Conservation (phyloP, 2,113 vertebrate species). For the Oenanthe oenanthe region DNA sequence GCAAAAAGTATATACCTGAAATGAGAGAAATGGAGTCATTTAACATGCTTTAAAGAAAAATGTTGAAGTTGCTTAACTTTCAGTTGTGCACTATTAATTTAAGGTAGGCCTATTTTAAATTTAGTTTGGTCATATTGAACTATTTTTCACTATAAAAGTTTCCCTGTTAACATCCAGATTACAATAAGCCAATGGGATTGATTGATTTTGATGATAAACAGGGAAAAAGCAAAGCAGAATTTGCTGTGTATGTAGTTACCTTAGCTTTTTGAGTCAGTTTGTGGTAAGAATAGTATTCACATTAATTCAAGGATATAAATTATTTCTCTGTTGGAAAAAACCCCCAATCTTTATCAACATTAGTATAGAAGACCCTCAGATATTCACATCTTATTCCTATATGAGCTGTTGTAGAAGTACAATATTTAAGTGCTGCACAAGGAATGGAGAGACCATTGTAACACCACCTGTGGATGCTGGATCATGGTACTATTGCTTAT, state of each 20-base stretch:
- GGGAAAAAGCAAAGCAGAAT: background rate
- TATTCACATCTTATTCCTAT: background rate
- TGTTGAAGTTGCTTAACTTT: background rate
- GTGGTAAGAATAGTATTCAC: background rate
- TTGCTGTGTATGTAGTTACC: fast-evolving
- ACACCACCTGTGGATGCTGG: background rate
- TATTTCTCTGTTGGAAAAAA: background rate
- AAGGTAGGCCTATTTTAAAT: background rate
- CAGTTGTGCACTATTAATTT: background rate
- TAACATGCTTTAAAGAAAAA: background rate
- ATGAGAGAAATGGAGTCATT: background rate
- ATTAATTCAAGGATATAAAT: background rate
- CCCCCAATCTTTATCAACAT: fast-evolving
- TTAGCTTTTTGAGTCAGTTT: background rate
- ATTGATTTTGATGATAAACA: background rate
- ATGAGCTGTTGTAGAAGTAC: fast-evolving
- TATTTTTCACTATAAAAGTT: background rate
- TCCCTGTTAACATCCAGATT: background rate
- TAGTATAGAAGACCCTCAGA: background rate
- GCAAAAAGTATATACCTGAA: background rate
- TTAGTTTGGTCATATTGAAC: background rate
- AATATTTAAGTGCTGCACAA: background rate
- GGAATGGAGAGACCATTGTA: background rate
- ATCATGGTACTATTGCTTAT: background rate
- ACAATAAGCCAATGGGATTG: background rate